These are phyloP conservation scores for Drosophila mimica DNA, from an alignment of 2,888 invertebrate genomes.

Conservation along the genomic window DNA sequence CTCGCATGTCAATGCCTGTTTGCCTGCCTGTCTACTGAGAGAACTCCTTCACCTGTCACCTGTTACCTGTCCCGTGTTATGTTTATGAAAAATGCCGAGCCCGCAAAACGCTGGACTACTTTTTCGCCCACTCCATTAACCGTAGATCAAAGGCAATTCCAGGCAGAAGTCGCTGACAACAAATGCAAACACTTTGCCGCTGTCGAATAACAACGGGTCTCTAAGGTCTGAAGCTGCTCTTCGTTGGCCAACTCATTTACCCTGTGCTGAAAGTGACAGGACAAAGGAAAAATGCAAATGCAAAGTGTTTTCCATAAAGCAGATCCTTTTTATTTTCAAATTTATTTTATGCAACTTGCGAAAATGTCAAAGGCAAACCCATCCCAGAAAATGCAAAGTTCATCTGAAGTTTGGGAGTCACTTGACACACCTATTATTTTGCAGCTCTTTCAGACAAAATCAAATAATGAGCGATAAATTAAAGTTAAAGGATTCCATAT, in stretches of 20 bases:
- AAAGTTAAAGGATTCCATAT: background rate
- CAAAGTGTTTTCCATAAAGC: conserved; percentile 69
- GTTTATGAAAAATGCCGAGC: conserved; percentile 67
- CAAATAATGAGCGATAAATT: conserved; percentile 20
- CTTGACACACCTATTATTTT: conserved; percentile 25
- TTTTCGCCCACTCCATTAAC: conserved; percentile 38
- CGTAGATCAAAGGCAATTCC: conserved; percentile 74
- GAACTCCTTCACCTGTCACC: conserved; percentile 57
- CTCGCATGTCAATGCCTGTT: conserved; percentile 48
- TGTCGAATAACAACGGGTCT: conserved; percentile 7
- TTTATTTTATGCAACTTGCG: conserved; percentile 78
- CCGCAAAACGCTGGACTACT: conserved; percentile 38
- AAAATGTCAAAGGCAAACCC: conserved; percentile 71
- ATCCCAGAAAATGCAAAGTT: conserved; percentile 17
- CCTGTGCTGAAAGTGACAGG: conserved; percentile 51
- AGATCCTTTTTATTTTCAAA: conserved; percentile 57
- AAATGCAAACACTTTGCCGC: conserved; percentile 44
- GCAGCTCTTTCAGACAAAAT: background rate
- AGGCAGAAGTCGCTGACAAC: conserved; percentile 40
- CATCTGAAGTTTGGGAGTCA: conserved; percentile 5
- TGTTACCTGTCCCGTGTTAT: conserved; percentile 64
- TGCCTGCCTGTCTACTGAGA: conserved; percentile 1
- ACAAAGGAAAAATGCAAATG: conserved; percentile 65
- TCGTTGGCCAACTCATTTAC: conserved; percentile 52
- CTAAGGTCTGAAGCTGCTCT: conserved; percentile 27